Evolutionary conservation across 2,888 invertebrate genomes (phyloP).

Genomic region (Cheilosia variabilis): DNA sequence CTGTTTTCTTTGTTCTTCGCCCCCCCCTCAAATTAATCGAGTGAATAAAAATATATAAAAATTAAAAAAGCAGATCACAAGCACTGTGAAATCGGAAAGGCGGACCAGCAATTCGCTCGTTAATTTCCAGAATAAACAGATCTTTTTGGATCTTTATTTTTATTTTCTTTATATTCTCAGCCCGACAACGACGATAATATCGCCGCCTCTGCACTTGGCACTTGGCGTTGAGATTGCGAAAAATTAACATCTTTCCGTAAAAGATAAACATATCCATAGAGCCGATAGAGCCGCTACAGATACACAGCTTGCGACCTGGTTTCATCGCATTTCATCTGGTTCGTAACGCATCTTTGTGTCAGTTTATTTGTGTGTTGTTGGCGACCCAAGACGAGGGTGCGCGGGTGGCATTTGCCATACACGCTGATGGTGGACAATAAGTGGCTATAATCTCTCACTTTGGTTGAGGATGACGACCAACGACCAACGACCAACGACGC

Average conservation of each 20-base stretch:
- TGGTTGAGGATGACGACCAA: constrained; percentile 1
- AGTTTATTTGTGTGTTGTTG: constrained; percentile 40
- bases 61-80: no score
- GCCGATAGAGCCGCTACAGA: constrained; percentile 13
- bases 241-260: constrained; percentile 68
- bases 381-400: constrained; percentile 38
- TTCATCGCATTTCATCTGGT: constrained; percentile 67
- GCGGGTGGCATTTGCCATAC: constrained; percentile 1
- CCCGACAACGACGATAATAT: constrained; percentile 45
- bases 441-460: constrained; percentile 65
- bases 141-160: constrained; percentile 23
- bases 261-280: constrained; percentile 36
- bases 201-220: constrained; percentile 74
- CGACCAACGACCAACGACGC: neutral
- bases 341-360: constrained; percentile 58
- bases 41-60: constrained; percentile 49
- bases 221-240: constrained; percentile 70
- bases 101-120: constrained; percentile 23
- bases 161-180: neutral
- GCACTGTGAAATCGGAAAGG: constrained; percentile 20
- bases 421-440: constrained; percentile 42
- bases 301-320: constrained; percentile 64
- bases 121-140: constrained; percentile 64
- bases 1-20: constrained; percentile 27
- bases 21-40: constrained; percentile 33